phyloP scores from a whole-genome alignment of 2,113 vertebrate species.

The Silurus meridionalis region DNA sequence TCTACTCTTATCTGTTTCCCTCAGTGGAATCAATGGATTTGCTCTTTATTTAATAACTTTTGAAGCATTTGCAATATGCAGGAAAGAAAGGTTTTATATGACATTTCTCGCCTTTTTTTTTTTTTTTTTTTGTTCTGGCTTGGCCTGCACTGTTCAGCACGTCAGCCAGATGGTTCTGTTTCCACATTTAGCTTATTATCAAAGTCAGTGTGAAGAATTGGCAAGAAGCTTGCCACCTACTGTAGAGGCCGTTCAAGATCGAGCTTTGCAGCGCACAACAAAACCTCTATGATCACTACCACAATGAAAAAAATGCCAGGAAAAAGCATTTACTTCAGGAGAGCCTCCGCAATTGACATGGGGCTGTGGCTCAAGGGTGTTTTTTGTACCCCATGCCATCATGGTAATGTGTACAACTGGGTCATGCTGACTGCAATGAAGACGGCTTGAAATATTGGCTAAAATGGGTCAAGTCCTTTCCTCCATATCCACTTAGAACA shows the following conservation, averaged over 20 bases:
- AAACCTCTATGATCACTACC: constrained; percentile 39
- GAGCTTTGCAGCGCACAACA: constrained; percentile 5
- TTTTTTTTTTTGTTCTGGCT: background rate
- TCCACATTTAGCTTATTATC: constrained; percentile 52
- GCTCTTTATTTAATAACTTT: constrained; percentile 35
- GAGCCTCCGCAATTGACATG: constrained; percentile 11
- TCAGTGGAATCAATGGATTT: constrained; percentile 17
- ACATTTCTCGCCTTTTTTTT: background rate
- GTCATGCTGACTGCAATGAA: constrained; percentile 1
- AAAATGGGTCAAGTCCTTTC: constrained; percentile 29
- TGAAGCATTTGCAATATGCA: constrained; percentile 7
- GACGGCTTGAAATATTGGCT: constrained; percentile 20
- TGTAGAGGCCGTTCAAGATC: constrained; percentile 33
- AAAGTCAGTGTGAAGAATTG: constrained; percentile 43
- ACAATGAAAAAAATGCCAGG: constrained; percentile 37
- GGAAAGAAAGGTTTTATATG: constrained; percentile 26
- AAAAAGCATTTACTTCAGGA: constrained; percentile 18
- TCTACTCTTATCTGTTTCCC: constrained; percentile 11
- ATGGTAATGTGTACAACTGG: constrained; percentile 16
- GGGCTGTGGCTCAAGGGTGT: background rate
- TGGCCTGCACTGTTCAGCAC: constrained; percentile 29
- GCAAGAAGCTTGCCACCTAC: constrained; percentile 42
- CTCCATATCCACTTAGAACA: constrained; percentile 29
- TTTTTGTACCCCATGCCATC: background rate
- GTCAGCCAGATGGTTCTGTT: constrained; percentile 53